These are phyloP conservation scores for Sebastes miniatus DNA, from an alignment of 2,797 vertebrate species.

Conservation along the genomic window DNA sequence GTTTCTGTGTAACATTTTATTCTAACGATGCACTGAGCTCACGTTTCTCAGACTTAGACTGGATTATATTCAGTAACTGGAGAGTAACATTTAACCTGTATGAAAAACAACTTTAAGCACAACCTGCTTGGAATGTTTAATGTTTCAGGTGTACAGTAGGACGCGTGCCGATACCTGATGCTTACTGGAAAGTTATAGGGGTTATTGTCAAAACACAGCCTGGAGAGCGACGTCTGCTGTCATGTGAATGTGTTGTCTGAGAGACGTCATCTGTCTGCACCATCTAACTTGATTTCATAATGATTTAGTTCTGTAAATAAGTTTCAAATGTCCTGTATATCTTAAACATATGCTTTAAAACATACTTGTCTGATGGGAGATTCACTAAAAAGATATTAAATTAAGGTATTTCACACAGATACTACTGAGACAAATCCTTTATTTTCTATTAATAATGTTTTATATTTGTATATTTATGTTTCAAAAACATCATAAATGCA, in stretches of 20 bases:
- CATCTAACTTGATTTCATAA: not conserved
- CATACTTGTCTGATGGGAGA: not conserved
- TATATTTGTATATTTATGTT: not conserved
- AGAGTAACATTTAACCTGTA: not conserved
- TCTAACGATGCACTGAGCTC: not conserved
- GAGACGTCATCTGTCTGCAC: not conserved
- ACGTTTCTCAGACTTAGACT: not conserved
- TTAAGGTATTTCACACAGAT: not conserved
- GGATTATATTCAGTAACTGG: not conserved
- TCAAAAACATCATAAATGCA: not conserved
- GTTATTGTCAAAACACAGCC: constrained; percentile 21
- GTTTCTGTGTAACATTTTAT: constrained; percentile 1
- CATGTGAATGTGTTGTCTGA: not conserved
- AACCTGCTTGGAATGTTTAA: not conserved
- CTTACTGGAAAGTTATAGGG: constrained; percentile 19
- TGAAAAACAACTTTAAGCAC: not conserved
- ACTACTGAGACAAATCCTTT: not conserved
- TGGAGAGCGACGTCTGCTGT: not conserved
- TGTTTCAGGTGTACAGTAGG: not conserved
- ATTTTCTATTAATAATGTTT: not conserved
- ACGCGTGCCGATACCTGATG: not conserved
- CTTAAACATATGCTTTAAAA: not conserved
- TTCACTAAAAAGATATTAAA: not conserved
- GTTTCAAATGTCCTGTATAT: not conserved
- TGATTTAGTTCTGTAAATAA: not conserved